Evolutionary conservation across 1,140 invertebrate genomes (phyloP).

Genomic region (Scaptomyza montana): DNA sequence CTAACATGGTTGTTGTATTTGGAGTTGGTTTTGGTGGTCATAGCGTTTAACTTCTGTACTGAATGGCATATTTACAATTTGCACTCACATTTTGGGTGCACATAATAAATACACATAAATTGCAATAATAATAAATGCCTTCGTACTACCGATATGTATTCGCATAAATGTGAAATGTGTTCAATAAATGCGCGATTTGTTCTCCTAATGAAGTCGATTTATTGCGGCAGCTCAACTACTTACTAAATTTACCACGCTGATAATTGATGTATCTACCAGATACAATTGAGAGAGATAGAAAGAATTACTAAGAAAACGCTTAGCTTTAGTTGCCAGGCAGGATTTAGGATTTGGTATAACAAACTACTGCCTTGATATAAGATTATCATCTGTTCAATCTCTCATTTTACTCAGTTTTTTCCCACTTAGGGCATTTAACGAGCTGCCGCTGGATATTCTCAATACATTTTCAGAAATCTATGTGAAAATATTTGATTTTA

Average conservation of each 20-base stretch:
- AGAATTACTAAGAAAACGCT: not conserved
- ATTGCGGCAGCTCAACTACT: slow-evolving; percentile 66
- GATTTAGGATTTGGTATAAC: too few relatives aligned
- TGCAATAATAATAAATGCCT: slow-evolving; percentile 36
- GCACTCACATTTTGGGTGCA: slow-evolving; percentile 57
- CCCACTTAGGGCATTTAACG: slow-evolving; percentile 48
- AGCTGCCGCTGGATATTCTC: slow-evolving; percentile 60
- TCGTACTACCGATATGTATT: not conserved
- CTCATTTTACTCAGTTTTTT: not conserved
- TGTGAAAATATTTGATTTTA: slow-evolving; percentile 81
- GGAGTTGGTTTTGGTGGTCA: not conserved
- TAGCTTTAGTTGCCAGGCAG: too few relatives aligned
- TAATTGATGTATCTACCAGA: slow-evolving; percentile 52
- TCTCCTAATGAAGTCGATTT: slow-evolving; percentile 77
- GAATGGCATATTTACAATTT: slow-evolving; percentile 72
- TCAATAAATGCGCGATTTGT: slow-evolving; percentile 74
- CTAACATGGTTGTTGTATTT: slow-evolving; percentile 14
- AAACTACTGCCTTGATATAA: not conserved
- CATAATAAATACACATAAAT: slow-evolving; percentile 72
- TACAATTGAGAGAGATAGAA: not conserved
- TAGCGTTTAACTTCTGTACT: slow-evolving; percentile 74
- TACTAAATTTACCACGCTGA: slow-evolving; percentile 62
- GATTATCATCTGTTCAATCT: not conserved
- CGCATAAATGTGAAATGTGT: slow-evolving; percentile 41
- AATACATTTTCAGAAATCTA: slow-evolving; percentile 52